Evolutionary conservation across 2,888 invertebrate genomes (phyloP).

Genomic region (Apoda limacodes): DNA sequence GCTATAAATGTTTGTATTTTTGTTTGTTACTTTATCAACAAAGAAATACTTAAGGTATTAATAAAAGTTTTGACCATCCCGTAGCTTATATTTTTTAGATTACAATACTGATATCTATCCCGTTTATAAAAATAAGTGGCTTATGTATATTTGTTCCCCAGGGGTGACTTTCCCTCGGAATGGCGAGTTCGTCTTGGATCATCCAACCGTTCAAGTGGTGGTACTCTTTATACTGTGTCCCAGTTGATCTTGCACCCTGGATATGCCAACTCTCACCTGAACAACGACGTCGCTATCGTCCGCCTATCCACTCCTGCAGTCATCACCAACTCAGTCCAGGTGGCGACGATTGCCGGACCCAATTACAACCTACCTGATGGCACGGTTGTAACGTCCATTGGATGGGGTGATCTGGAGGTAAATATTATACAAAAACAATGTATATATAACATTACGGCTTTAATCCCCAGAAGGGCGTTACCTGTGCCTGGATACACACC

Average conservation of each 20-base stretch:
- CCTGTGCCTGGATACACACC: too few relatives aligned
- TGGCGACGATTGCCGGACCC: constrained; percentile 27
- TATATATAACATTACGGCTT: too few relatives aligned
- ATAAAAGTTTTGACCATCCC: background rate
- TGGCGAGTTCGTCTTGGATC: constrained; percentile 33
- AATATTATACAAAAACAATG: too few relatives aligned
- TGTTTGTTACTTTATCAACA: too few relatives aligned
- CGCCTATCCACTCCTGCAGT: constrained; percentile 17
- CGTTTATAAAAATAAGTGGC: too few relatives aligned
- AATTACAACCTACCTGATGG: constrained; percentile 24
- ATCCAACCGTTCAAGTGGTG: constrained; percentile 16
- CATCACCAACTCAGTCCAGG: constrained; percentile 14
- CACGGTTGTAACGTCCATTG: constrained; percentile 23
- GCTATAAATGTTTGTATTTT: too few relatives aligned
- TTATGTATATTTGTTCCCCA: constrained; percentile 14
- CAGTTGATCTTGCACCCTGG: constrained; percentile 17
- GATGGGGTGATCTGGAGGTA: constrained; percentile 35
- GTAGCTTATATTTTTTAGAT: background rate
- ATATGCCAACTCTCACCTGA: constrained; percentile 12
- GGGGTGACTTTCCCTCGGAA: constrained; percentile 24
- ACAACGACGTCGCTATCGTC: constrained; percentile 25
- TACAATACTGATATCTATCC: background rate
- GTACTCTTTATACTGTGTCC: constrained; percentile 15
- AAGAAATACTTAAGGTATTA: too few relatives aligned
- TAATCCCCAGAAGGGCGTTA: too few relatives aligned